phyloP scores from a whole-genome alignment of 2,888 invertebrate species.

The Pasiphila rectangulata region DNA sequence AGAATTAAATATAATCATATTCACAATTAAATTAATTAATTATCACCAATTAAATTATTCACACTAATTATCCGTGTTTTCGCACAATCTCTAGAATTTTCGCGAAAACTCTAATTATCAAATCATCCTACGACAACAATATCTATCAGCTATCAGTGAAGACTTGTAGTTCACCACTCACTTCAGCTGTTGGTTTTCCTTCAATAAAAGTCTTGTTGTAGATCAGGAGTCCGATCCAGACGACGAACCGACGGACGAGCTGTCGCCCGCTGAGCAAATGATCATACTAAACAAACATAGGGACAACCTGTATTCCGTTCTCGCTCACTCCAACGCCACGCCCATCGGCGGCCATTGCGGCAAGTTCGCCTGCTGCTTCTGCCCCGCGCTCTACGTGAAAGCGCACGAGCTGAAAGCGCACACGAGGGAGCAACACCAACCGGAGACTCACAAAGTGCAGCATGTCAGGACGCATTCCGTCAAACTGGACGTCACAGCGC shows the following conservation, averaged over 20 bases:
- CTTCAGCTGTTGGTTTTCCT: no score
- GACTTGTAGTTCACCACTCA: no score
- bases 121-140: no score
- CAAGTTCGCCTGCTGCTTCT: slow-evolving; percentile 41
- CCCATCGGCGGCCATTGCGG: not conserved
- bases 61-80: no score
- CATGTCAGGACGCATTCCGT: slow-evolving; percentile 41
- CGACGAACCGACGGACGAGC: not conserved
- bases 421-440: not conserved
- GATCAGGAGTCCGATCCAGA: not conserved
- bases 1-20: no score
- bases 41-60: no score
- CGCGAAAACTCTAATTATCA: no score
- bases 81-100: no score
- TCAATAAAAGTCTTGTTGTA: not conserved
- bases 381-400: slow-evolving; percentile 47
- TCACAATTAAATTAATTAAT: no score
- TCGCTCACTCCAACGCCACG: not conserved
- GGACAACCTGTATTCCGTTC: not conserved
- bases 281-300: not conserved
- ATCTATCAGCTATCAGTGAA: no score
- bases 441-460: slow-evolving; percentile 26
- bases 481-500: slow-evolving; percentile 54
- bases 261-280: not conserved
- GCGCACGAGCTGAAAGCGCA: not conserved